Evolutionary conservation across 2,888 invertebrate species (phyloP).

Genomic region (Rhodophaea formosa): DNA sequence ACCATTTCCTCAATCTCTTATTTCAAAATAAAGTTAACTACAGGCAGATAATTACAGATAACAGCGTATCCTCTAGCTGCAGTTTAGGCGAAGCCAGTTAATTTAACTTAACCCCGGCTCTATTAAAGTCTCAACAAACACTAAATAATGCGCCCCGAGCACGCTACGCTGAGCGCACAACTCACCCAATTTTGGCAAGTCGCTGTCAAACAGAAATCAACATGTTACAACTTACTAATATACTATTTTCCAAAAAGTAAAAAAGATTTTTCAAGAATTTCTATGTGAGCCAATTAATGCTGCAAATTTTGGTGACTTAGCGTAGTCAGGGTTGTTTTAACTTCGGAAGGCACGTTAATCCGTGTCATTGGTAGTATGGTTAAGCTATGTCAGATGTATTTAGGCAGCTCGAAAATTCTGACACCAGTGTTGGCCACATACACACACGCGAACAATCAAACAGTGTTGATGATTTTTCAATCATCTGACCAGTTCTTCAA

Average conservation of each 20-base stretch:
- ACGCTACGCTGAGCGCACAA: slow-evolving; percentile 48
- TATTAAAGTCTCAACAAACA: slow-evolving; percentile 58
- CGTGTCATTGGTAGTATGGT: too few relatives aligned
- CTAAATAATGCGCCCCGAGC: slow-evolving; percentile 56
- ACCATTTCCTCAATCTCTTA: not conserved
- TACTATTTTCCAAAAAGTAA: not conserved
- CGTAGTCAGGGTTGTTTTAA: too few relatives aligned
- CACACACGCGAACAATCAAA: too few relatives aligned
- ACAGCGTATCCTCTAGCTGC: slow-evolving; percentile 27
- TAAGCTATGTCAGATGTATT: too few relatives aligned
- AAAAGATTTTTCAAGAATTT: slow-evolving; percentile 4
- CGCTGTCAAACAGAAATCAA: slow-evolving; percentile 33
- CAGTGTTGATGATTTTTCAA: too few relatives aligned
- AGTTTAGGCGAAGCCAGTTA: slow-evolving; percentile 48
- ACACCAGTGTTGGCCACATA: too few relatives aligned
- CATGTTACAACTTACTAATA: slow-evolving; percentile 22
- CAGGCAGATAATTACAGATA: slow-evolving; percentile 24
- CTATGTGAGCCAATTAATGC: too few relatives aligned
- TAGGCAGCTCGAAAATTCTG: too few relatives aligned
- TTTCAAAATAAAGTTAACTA: slow-evolving; percentile 11
- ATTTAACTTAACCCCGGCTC: slow-evolving; percentile 59
- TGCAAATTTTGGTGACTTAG: too few relatives aligned
- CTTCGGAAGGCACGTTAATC: too few relatives aligned
- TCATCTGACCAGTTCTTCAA: too few relatives aligned
- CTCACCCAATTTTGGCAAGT: slow-evolving; percentile 47